Evolutionary conservation across 1,140 invertebrate genomes (phyloP), one percentile per base, ranked within the genome.

Genomic region (Papilio polyxenes): DNA sequence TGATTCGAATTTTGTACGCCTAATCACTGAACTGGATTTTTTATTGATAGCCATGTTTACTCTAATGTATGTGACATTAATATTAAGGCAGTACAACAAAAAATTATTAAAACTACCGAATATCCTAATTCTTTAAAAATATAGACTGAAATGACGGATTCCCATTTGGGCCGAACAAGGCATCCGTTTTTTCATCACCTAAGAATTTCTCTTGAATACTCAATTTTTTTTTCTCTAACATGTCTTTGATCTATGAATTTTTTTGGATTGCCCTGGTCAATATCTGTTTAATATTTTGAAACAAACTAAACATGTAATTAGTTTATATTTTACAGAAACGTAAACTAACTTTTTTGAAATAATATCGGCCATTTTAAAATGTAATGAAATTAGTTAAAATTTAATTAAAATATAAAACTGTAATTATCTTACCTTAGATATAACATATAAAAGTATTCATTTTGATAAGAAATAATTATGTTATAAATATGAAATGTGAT

Each of bases 21-120:
- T 72, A 37, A 72, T 72, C 65, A 72, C 65, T 72, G 65, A 40
- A 72, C 65, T 72, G 65, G 65, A 72, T 72, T 72, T 31, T 72
- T 37, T 72, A 72, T 72, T 40, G 31, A 72, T 72, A 72, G 65
- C 31, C 65, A 37, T 72, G 65, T 72, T 72, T 72, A 37, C 65
- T 37, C 8, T 72, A 37, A 72, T 72, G 65, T 72, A 72, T 37
- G 15, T 17, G 13, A 72, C 31, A 72, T 15, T 3, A 37, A 17
- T 40, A 37, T 37, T 3, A 7, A 5, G 15, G 23, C 11, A 17
- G 31, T 15, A 13, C 6, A 17, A 37, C 2, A 40, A 72, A 72
- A 72, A 6, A 31, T 31, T 6, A 17, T 72, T 72, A 15, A 59
- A 53, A 53, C 51, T 17, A 15, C 5, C 51, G 51, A 17, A 17